Percentiles rank a stretch among this genome's conserved stretches.
Evolutionary conservation across 1,140 invertebrate species (phyloP).

Genomic region (Drosophila suzukii): DNA sequence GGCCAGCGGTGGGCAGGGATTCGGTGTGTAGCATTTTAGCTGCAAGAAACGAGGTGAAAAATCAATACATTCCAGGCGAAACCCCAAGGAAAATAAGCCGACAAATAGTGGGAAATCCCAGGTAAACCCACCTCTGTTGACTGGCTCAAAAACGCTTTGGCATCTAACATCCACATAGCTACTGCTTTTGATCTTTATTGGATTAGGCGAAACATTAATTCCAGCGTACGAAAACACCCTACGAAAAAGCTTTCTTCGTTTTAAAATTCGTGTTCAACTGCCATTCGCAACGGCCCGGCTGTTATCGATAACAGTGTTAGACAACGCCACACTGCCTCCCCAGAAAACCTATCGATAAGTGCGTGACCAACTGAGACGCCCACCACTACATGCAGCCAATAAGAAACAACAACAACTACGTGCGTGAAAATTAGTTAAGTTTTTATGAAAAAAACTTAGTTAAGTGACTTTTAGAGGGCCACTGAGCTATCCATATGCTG

Average conservation of each 20-base stretch:
- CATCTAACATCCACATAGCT: constrained; percentile 75
- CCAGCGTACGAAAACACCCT: constrained; percentile 27
- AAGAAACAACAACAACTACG: constrained; percentile 59
- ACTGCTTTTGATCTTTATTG: constrained; percentile 48
- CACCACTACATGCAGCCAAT: constrained; percentile 51
- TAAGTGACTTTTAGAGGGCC: constrained; percentile 7
- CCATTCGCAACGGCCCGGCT: constrained; percentile 3
- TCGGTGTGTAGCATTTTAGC: constrained; percentile 84
- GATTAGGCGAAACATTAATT: constrained; percentile 59
- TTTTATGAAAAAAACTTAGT: constrained; percentile 66
- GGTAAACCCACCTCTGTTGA: constrained; percentile 47
- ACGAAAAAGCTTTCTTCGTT: constrained; percentile 20
- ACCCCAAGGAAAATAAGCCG: neutral
- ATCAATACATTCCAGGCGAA: constrained; percentile 54
- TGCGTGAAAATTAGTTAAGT: constrained; percentile 80
- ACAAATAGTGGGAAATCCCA: constrained; percentile 1
- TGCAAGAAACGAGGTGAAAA: constrained; percentile 20
- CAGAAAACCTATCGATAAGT: constrained; percentile 37
- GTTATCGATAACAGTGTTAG: constrained; percentile 27
- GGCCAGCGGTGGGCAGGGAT: constrained; percentile 57
- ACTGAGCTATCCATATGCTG: constrained; percentile 54
- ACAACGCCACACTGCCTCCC: neutral
- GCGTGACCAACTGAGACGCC: constrained; percentile 28
- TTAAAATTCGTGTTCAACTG: constrained; percentile 10
- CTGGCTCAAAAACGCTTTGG: constrained; percentile 46